Conservation (phyloP, 1,140 invertebrate species). For the Platyscapa corneri region DNA sequence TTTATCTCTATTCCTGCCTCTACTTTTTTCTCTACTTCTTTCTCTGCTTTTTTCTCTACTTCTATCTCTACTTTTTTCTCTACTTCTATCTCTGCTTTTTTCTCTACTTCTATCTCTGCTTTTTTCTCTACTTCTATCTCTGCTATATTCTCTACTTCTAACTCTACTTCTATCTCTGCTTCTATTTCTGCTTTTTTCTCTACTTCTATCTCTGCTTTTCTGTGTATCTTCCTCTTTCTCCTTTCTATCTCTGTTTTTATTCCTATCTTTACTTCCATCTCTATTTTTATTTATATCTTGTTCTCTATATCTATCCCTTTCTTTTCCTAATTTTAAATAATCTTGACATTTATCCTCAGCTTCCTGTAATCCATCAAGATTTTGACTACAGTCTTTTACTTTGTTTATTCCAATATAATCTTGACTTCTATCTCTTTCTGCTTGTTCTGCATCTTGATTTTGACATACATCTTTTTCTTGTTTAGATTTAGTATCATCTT, state of each 20-base stretch:
- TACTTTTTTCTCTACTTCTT: constrained; percentile 15
- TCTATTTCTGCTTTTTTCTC: background rate
- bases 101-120: background rate
- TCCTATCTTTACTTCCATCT: constrained; percentile 31
- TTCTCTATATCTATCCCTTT: background rate
- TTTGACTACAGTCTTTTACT: constrained; percentile 19
- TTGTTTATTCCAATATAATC: background rate
- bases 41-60: constrained; percentile 11
- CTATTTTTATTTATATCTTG: constrained; percentile 10
- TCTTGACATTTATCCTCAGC: background rate
- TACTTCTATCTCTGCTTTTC: background rate
- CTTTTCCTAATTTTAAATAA: background rate
- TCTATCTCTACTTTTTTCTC: background rate
- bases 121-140: constrained; percentile 4
- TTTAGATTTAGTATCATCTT: constrained; percentile 4
- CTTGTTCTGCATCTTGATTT: background rate
- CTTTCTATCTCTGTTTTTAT: constrained; percentile 2
- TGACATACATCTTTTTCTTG: background rate
- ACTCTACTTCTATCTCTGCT: constrained; percentile 2
- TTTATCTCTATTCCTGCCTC: constrained; percentile 19
- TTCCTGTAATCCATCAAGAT: constrained; percentile 11
- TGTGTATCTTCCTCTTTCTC: constrained; percentile 5
- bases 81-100: background rate
- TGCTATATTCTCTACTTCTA: background rate
- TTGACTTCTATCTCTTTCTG: background rate